Conservation (phyloP, 2,888 invertebrate genomes). For the Micropterix aruncella region DNA sequence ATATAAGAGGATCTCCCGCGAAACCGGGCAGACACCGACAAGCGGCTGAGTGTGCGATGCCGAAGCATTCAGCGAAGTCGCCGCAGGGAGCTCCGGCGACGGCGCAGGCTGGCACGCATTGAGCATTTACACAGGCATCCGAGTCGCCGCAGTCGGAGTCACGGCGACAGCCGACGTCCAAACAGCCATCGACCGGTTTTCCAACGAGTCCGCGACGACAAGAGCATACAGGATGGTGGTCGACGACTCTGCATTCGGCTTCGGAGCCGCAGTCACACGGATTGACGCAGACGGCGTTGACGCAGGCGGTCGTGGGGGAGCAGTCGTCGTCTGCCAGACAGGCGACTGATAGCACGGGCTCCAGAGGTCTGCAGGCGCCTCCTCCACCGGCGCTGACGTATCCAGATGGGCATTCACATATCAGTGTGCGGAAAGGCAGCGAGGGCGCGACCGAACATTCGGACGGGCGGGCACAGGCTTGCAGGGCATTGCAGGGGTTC, state of each 20-base stretch:
- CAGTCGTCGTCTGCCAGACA: conserved; percentile 72
- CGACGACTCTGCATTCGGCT: conserved; percentile 69
- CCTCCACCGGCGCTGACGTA: conserved; percentile 75
- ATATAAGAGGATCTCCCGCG: conserved; percentile 64
- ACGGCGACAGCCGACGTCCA: conserved; percentile 56
- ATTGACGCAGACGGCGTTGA: conserved; percentile 64
- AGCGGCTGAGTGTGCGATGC: conserved; percentile 63
- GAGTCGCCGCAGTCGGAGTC: conserved; percentile 69
- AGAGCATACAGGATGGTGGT: conserved; percentile 79
- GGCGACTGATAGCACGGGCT: conserved; percentile 43
- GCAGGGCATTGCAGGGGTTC: conserved; percentile 64
- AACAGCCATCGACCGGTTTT: conserved; percentile 71
- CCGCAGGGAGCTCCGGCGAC: conserved; percentile 60
- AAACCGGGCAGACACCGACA: conserved; percentile 76
- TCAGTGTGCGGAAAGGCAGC: conserved; percentile 74
- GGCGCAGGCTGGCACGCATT: conserved; percentile 70
- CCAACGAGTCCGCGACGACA: conserved; percentile 75
- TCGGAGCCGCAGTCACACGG: conserved; percentile 79
- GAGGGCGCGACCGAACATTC: conserved; percentile 71
- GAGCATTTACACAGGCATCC: conserved; percentile 70
- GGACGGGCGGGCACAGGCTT: conserved; percentile 69
- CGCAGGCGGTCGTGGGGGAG: conserved; percentile 60
- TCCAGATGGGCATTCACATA: conserved; percentile 80
- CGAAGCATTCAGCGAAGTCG: conserved; percentile 63
- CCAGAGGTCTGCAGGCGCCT: conserved; percentile 65